phyloP scores from a whole-genome alignment of 2,888 invertebrate genomes.

The Aplocera efformata region DNA sequence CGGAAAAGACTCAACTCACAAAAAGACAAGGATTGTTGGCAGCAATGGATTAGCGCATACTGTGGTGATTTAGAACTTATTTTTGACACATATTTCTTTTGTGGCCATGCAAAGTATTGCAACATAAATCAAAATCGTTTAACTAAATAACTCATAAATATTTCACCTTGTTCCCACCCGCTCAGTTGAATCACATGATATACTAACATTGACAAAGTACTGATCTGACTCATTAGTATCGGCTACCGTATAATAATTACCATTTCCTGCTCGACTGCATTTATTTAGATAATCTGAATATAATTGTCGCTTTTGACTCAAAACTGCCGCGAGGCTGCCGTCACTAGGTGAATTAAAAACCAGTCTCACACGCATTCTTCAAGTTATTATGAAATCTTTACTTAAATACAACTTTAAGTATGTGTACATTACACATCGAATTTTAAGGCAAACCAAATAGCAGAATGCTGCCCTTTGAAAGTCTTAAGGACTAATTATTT shows the following conservation, averaged over 20 bases:
- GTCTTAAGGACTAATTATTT: too few species aligned
- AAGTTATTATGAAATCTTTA: too few species aligned
- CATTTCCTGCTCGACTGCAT: slow-evolving; percentile 19
- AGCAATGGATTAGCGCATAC: too few species aligned
- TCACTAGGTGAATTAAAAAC: slow-evolving; percentile 10
- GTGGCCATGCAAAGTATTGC: too few species aligned
- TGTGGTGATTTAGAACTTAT: too few species aligned
- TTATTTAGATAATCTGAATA: slow-evolving; percentile 15
- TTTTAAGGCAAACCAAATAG: too few species aligned
- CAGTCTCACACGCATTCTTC: slow-evolving; percentile 13
- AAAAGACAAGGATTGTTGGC: too few species aligned
- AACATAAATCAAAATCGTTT: background rate
- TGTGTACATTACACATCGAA: too few species aligned
- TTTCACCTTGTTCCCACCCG: background rate
- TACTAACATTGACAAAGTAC: slow-evolving; percentile 14
- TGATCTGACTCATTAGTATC: slow-evolving; percentile 9
- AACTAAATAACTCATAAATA: background rate
- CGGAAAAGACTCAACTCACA: too few species aligned
- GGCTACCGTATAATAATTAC: slow-evolving; percentile 5
- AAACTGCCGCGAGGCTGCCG: slow-evolving; percentile 10
- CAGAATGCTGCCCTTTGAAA: too few species aligned
- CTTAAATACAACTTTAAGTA: too few species aligned
- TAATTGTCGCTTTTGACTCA: slow-evolving; percentile 15
- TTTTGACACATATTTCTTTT: too few species aligned
- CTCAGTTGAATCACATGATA: background rate